A percentile compares a stretch with the other conserved stretches of the same genome.
These are phyloP conservation scores for Synanthedon myopaeformis DNA, from an alignment of 2,888 invertebrate genomes.

Conservation along the genomic window DNA sequence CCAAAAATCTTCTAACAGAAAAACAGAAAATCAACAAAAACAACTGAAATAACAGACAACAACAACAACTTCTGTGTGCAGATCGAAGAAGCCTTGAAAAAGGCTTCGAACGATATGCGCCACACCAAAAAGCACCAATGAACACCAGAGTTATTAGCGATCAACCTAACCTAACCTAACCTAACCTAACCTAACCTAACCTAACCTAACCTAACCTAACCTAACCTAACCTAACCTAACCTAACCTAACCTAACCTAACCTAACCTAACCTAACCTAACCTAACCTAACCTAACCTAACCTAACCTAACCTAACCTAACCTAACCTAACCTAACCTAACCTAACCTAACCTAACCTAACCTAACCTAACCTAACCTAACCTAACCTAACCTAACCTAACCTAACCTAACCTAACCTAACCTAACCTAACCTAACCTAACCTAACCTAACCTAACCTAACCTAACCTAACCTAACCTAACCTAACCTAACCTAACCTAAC, in stretches of 20 bases:
- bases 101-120: too few species aligned
- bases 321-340: slow-evolving; percentile 4
- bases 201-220: slow-evolving; percentile 11
- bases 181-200: slow-evolving; percentile 9
- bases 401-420: slow-evolving; percentile 2
- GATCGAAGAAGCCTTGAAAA: too few species aligned
- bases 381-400: slow-evolving; percentile 1
- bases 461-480: slow-evolving; percentile 2
- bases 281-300: slow-evolving; percentile 1
- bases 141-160: too few species aligned
- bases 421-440: slow-evolving; percentile 2
- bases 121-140: too few species aligned
- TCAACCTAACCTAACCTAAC: slow-evolving; percentile 5
- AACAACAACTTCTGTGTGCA: too few species aligned
- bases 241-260: slow-evolving; percentile 7
- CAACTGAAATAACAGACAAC: too few species aligned
- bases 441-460: slow-evolving; percentile 2
- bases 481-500: slow-evolving; percentile 2
- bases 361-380: slow-evolving; percentile 2
- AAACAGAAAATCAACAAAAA: too few species aligned
- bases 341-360: slow-evolving; percentile 3
- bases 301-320: slow-evolving; percentile 1
- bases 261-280: slow-evolving; percentile 10
- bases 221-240: slow-evolving; percentile 8
- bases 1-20: too few species aligned